Base-by-base conservation (phyloP, 2,113 vertebrate species). In the Bubo scandiacus region DNA sequence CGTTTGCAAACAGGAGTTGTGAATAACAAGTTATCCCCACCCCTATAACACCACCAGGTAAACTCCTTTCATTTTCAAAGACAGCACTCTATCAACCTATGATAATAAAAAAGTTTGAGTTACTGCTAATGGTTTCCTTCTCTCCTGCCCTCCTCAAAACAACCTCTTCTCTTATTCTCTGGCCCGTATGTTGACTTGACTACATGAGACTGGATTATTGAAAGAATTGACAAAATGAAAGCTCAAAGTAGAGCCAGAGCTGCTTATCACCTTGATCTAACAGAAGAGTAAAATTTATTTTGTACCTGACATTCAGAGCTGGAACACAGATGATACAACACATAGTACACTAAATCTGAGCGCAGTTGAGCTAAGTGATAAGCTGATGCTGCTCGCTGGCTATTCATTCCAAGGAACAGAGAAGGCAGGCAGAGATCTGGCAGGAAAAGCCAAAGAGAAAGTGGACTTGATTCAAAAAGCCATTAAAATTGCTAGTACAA, bases 351-450 rank as follows among this genome's bases (percentile, higher is more conserved):
- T 16, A n/a, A 65, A 58, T 23, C 12, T 38, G 40, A 70, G n/a
- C 0, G 1, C 34, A 42, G 45, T 5, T 36, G 42, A 63, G 17
- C 23, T 70, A 42, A 54, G 32, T 0, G 4, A 30, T n/a, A 47
- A 66, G 26, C 26, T 45, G 21, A 36, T 49, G 29, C 18, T 51
- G 5, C 17, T 72, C 67, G 32, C 42, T 81, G 47, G 22, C 36
- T 90, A 32, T 57, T 78, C 22, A 16, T 45, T 57, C 25, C 42
- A 82, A 49, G 36, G 26, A 74, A 73, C 3, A 54, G 29, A 42
- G 26, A 74, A 63, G 40, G 38, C 43, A 38, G 34, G 34, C 26
- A 79, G 65, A 73, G 45, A 62, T 43, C 32, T 62, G n/a, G 27
- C 78, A 87, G n/a, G 19, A 43, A 72, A 42, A 43, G 40, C 10